Conservation (phyloP, 2,888 invertebrate genomes). For the Tethea ocularis region DNA sequence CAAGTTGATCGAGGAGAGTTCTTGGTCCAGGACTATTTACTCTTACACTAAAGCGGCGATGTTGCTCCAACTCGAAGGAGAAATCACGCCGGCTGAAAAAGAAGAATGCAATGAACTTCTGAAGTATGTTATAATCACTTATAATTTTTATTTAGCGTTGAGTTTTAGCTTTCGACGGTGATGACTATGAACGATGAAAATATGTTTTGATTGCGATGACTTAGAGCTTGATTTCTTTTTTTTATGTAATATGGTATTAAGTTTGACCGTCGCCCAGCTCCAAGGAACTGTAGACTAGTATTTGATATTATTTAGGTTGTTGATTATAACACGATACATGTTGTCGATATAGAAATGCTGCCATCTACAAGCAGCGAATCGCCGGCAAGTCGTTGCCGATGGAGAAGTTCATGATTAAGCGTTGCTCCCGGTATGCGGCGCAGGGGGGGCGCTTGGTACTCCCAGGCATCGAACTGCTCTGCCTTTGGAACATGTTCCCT, state of each 20-base stretch:
- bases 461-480: constrained; percentile 94
- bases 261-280: too few species aligned
- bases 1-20: constrained; percentile 89
- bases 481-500: constrained; percentile 96
- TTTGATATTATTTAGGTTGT: too few species aligned
- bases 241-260: too few species aligned
- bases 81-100: constrained; percentile 68
- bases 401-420: constrained; percentile 97
- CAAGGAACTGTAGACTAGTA: too few species aligned
- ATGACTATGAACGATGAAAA: too few species aligned
- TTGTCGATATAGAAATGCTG: constrained; percentile 87
- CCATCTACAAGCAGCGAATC: constrained; percentile 92
- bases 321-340: too few species aligned
- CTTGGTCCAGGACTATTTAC: constrained; percentile 97
- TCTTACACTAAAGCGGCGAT: constrained; percentile 94
- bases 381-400: constrained; percentile 98
- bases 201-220: too few species aligned
- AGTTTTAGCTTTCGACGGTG: too few species aligned
- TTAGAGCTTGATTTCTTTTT: too few species aligned
- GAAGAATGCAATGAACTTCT: constrained; percentile 86
- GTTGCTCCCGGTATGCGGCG: constrained; percentile 89
- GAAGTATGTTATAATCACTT: constrained; percentile 80
- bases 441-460: constrained; percentile 90
- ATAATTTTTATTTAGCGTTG: neutral
- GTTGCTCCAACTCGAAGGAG: constrained; percentile 87